phyloP scores from a whole-genome alignment of 2,797 vertebrate genomes.

The Epinephelus malabaricus region DNA sequence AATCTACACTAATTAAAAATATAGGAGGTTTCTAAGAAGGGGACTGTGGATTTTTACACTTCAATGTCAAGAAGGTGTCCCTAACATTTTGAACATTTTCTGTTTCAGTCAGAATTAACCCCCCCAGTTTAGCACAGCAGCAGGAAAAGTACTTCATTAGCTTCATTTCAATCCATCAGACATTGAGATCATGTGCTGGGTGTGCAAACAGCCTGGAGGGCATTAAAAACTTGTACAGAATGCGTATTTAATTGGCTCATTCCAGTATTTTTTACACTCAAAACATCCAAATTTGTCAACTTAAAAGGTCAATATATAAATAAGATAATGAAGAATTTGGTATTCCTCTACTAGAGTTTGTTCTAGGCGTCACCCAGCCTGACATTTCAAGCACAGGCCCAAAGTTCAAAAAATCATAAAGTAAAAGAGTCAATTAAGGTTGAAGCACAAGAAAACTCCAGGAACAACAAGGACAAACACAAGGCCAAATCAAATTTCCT shows the following conservation, averaged over 20 bases:
- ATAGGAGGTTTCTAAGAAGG: neutral
- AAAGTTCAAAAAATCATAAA: neutral
- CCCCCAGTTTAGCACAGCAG: neutral
- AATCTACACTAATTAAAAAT: too few relatives aligned
- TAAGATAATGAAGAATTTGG: neutral
- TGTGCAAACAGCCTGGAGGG: neutral
- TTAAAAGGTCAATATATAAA: neutral
- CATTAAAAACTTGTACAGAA: neutral
- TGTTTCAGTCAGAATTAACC: neutral
- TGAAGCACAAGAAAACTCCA: neutral
- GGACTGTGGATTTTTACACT: neutral
- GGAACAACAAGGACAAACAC: conserved; percentile 3
- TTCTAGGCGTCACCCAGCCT: too few relatives aligned
- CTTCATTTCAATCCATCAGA: neutral
- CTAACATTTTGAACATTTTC: neutral
- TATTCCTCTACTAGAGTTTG: neutral
- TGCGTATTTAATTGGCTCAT: neutral
- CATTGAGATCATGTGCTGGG: neutral
- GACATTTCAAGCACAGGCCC: neutral
- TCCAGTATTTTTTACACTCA: neutral
- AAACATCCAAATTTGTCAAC: neutral
- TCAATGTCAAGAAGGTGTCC: neutral
- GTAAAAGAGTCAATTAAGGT: neutral
- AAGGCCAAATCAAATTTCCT: conserved; percentile 10
- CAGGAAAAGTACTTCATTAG: too few relatives aligned